These are phyloP conservation scores for Sebastes elongatus DNA, from an alignment of 2,797 vertebrate species.

Conservation along the genomic window DNA sequence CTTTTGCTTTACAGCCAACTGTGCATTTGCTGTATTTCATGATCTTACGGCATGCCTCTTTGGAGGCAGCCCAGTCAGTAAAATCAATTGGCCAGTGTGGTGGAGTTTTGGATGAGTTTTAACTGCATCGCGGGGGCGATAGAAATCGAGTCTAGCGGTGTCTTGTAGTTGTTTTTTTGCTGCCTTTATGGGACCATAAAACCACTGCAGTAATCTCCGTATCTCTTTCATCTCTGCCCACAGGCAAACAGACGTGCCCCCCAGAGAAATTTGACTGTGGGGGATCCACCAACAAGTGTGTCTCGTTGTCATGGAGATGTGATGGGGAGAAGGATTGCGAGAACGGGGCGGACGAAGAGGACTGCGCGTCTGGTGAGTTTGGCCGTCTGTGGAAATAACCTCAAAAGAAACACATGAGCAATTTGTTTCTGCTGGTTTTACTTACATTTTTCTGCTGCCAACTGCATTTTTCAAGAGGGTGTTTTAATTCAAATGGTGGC, in stretches of 20 bases:
- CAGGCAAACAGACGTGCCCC: constrained; percentile 92
- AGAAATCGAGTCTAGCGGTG: constrained; percentile 23
- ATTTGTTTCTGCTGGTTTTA: neutral
- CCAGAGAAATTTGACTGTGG: constrained; percentile 97
- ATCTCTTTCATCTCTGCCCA: constrained; percentile 54
- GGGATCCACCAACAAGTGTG: constrained; percentile 92
- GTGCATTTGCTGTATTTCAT: constrained; percentile 55
- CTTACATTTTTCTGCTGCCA: neutral
- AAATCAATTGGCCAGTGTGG: constrained; percentile 56
- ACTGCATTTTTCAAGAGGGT: neutral
- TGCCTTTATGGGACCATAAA: constrained; percentile 41
- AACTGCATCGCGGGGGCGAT: constrained; percentile 30
- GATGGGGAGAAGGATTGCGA: constrained; percentile 97
- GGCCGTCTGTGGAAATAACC: neutral
- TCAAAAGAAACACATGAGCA: neutral
- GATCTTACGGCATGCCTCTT: constrained; percentile 37
- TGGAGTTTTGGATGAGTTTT: constrained; percentile 43
- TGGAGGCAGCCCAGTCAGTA: constrained; percentile 36
- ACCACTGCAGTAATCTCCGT: constrained; percentile 45
- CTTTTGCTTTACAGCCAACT: constrained; percentile 49
- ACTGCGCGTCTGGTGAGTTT: constrained; percentile 90
- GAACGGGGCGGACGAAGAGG: constrained; percentile 91
- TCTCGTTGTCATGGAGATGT: constrained; percentile 93
- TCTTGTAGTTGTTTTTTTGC: constrained; percentile 10
- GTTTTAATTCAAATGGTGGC: neutral